Evolutionary conservation across 1,140 invertebrate species (phyloP).

Genomic region (Ceratosolen fusciceps): DNA sequence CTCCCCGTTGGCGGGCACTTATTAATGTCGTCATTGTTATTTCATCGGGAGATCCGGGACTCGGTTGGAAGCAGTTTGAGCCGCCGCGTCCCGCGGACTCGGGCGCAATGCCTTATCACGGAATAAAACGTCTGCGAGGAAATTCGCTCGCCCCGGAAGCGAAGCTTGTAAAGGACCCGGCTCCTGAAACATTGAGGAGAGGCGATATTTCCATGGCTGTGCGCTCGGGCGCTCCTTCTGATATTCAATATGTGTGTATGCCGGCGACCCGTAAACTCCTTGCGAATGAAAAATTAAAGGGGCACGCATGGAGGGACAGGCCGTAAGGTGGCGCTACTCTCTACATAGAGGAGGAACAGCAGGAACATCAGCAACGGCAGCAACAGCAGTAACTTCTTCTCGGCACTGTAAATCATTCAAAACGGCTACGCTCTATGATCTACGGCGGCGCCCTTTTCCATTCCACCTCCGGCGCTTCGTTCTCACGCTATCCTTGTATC

Average conservation of each 20-base stretch:
- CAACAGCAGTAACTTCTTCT: background rate
- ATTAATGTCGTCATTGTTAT: constrained; percentile 34
- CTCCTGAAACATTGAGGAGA: constrained; percentile 26
- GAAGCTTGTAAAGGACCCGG: background rate
- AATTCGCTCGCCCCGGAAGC: background rate
- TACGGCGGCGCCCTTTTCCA: constrained; percentile 25
- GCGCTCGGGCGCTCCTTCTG: background rate
- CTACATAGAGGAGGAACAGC: background rate
- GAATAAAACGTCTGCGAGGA: background rate
- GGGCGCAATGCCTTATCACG: background rate
- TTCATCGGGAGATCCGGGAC: background rate
- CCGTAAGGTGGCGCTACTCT: background rate
- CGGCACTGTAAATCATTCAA: constrained; percentile 38
- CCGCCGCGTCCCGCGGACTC: background rate
- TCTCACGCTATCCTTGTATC: background rate
- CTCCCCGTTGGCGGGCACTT: no score
- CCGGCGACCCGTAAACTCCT: constrained; percentile 25
- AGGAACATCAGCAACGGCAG: background rate
- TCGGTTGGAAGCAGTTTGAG: background rate
- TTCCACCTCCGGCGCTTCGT: background rate
- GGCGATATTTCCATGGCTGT: background rate
- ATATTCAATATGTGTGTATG: constrained; percentile 13
- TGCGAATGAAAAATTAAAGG: constrained; percentile 35
- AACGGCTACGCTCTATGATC: constrained; percentile 29
- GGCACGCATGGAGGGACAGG: background rate